Base-by-base conservation (phyloP, 2,113 vertebrate genomes). In the Carettochelys insculpta region DNA sequence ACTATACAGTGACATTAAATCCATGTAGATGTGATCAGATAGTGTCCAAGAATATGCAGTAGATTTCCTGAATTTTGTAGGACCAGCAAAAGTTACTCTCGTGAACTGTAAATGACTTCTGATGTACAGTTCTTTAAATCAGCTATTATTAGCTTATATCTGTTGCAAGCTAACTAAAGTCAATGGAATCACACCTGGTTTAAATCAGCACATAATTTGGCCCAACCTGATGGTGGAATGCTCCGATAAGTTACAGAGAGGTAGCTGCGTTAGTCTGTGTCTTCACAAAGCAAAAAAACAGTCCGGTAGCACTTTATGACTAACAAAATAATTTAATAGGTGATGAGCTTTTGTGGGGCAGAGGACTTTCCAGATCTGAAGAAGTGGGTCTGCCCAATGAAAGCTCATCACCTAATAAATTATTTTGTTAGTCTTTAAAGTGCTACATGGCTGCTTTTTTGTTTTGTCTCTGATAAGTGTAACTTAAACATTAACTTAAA, bases 401-500 rank as follows among this genome's bases (percentile, higher is more conserved):
- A n/a, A n/a, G n/a, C n/a, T n/a, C n/a, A n/a, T n/a, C n/a, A n/a
- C n/a, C n/a, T n/a, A n/a, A n/a, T n/a, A n/a, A n/a, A n/a, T n/a
- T n/a, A n/a, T n/a, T n/a, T n/a, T n/a, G n/a, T n/a, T n/a, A n/a
- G n/a, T n/a, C n/a, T n/a, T n/a, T n/a, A n/a, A n/a, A n/a, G n/a
- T n/a, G n/a, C n/a, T n/a, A n/a, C n/a, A n/a, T n/a, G n/a, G n/a
- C n/a, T n/a, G n/a, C n/a, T n/a, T n/a, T n/a, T n/a, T n/a, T n/a
- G n/a, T n/a, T n/a, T n/a, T n/a, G n/a, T n/a, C n/a, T n/a, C n/a
- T n/a, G n/a, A n/a, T n/a, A 86, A 50, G 61, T 85, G 93, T 95
- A 95, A 95, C 92, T 95, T 94, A 94, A 94, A 96, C 95, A 79
- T 89, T 95, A 97, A 92, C 94, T 92, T 58, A 52, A 81, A 87